Percentiles rank a stretch among this genome's conserved stretches.
phyloP scores from a whole-genome alignment of 2,113 vertebrate species.

The Amblyornis subalaris region DNA sequence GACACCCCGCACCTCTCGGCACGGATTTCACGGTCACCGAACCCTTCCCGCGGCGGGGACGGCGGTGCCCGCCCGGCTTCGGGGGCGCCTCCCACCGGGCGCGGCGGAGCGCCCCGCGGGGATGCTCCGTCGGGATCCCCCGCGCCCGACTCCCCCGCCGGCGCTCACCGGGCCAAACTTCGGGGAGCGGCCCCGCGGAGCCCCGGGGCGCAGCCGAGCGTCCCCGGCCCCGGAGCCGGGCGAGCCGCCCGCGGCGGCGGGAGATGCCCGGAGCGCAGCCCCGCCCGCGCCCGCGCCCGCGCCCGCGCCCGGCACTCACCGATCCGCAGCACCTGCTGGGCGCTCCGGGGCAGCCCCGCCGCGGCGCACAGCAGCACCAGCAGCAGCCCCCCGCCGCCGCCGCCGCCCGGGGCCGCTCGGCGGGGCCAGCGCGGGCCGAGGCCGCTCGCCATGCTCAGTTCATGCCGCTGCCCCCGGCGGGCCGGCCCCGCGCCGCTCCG shows the following conservation, averaged over 20 bases:
- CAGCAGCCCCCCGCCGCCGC: constrained; percentile 75
- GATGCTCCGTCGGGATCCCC: neutral
- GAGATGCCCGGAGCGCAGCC: neutral
- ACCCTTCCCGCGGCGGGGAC: neutral
- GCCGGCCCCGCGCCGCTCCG: too few species aligned
- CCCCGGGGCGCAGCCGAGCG: neutral
- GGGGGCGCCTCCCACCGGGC: neutral
- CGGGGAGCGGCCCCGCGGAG: neutral
- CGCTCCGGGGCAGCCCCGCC: constrained; percentile 77
- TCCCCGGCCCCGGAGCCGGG: neutral
- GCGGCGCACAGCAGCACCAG: constrained; percentile 78
- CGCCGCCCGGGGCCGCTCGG: too few species aligned
- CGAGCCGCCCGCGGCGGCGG: neutral
- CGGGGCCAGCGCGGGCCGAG: too few species aligned
- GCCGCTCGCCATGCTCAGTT: too few species aligned
- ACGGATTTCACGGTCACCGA: neutral
- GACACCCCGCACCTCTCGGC: neutral
- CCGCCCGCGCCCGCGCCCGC: neutral
- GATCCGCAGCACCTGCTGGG: constrained; percentile 89
- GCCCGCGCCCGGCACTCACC: constrained; percentile 80
- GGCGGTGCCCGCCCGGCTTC: neutral
- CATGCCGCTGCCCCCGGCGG: too few species aligned
- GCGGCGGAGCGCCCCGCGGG: neutral
- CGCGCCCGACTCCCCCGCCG: neutral
- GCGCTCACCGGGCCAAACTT: neutral